phyloP scores from a whole-genome alignment of 1,140 invertebrate genomes.

The Tetraneura akinire region DNA sequence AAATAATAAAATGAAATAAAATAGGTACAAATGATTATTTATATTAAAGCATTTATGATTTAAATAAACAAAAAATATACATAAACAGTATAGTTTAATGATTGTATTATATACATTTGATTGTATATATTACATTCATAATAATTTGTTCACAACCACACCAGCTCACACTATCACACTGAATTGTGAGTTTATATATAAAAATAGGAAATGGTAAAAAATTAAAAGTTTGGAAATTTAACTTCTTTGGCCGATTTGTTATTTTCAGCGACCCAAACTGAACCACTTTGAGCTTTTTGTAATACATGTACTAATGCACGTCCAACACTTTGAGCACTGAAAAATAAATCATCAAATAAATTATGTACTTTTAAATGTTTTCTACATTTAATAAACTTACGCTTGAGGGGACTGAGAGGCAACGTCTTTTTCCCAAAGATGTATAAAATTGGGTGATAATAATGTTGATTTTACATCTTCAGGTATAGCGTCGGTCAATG shows the following conservation, averaged over 20 bases:
- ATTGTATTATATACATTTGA: too few relatives aligned
- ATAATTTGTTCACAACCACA: neutral
- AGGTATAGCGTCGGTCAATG: slow-evolving; percentile 61
- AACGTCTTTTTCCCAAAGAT: slow-evolving; percentile 70
- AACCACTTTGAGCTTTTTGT: slow-evolving; percentile 68
- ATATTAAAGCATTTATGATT: slow-evolving; percentile 8
- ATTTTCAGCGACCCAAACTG: slow-evolving; percentile 72
- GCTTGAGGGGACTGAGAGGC: slow-evolving; percentile 61
- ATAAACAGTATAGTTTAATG: neutral
- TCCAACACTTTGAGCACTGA: slow-evolving; percentile 68
- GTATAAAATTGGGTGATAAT: slow-evolving; percentile 58
- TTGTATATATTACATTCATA: neutral
- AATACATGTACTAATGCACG: slow-evolving; percentile 68
- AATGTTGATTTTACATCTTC: slow-evolving; percentile 57
- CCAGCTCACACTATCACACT: neutral
- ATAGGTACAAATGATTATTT: neutral
- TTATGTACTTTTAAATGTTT: neutral
- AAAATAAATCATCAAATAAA: slow-evolving; percentile 56
- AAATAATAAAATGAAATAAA: slow-evolving; percentile 7
- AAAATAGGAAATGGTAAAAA: neutral
- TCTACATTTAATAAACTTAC: slow-evolving; percentile 59
- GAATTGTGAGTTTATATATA: neutral
- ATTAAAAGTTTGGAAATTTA: slow-evolving; percentile 57
- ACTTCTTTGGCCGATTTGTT: slow-evolving; percentile 67
- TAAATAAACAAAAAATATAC: neutral